Conservation (phyloP, 2,888 invertebrate genomes). For the Plutella xylostella region DNA sequence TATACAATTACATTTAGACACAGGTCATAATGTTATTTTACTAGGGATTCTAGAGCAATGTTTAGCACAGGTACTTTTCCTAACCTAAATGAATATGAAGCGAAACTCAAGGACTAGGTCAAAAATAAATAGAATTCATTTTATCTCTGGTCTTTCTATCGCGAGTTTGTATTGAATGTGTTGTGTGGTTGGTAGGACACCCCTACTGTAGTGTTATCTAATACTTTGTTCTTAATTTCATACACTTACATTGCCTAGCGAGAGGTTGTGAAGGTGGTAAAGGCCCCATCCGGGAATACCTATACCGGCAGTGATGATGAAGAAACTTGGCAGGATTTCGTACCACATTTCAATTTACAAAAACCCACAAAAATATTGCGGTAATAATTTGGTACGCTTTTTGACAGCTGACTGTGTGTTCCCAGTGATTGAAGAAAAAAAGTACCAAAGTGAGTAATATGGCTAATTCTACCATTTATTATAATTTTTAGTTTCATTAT, state of each 20-base stretch:
- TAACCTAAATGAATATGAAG: too few species aligned
- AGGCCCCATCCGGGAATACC: constrained; percentile 72
- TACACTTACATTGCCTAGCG: constrained; percentile 74
- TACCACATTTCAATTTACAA: constrained; percentile 72
- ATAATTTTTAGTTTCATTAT: not conserved
- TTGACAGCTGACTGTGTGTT: constrained; percentile 29
- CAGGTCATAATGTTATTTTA: too few species aligned
- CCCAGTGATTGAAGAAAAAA: constrained; percentile 21
- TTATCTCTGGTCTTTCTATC: constrained; percentile 2
- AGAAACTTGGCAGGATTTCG: constrained; percentile 75
- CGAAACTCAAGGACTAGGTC: too few species aligned
- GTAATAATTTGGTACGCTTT: constrained; percentile 18
- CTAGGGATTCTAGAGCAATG: not conserved
- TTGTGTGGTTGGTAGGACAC: too few species aligned
- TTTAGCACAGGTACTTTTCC: not conserved
- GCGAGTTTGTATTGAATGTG: too few species aligned
- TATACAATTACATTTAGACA: not conserved
- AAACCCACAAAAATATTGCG: constrained; percentile 18
- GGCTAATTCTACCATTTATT: not conserved
- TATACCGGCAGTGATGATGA: constrained; percentile 69
- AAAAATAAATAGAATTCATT: too few species aligned
- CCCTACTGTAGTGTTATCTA: constrained; percentile 36
- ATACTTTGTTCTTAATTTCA: constrained; percentile 37
- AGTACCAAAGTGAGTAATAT: not conserved
- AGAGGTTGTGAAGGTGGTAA: constrained; percentile 72